Conservation (phyloP, 2,888 invertebrate species). For the Mythimna ferrago region DNA sequence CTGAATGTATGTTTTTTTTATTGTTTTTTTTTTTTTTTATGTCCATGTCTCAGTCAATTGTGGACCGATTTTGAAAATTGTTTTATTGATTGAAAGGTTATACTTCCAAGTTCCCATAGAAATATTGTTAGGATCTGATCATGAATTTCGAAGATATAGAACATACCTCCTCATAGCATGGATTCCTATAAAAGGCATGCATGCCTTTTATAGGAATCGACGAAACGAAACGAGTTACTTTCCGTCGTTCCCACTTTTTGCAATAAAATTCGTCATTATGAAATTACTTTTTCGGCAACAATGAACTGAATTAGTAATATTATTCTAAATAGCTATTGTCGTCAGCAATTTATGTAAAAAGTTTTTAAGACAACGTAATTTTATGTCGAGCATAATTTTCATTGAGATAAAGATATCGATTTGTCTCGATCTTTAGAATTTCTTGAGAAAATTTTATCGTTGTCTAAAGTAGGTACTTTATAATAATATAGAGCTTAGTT, state of each 20-base stretch:
- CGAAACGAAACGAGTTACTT: constrained; percentile 71
- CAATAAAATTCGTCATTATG: constrained; percentile 64
- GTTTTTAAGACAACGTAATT: constrained; percentile 57
- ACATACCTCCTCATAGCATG: no score
- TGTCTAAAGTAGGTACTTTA: constrained; percentile 27
- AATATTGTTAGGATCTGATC: no score
- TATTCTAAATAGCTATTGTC: constrained; percentile 63
- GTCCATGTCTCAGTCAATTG: no score
- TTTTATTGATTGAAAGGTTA: no score
- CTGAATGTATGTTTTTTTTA: no score
- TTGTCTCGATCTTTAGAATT: constrained; percentile 25
- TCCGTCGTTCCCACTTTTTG: constrained; percentile 53
- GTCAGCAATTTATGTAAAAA: constrained; percentile 52
- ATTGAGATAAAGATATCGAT: constrained; percentile 59
- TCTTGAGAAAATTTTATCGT: constrained; percentile 13
- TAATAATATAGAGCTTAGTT: constrained; percentile 10
- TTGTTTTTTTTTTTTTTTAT: no score
- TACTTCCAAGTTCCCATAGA: no score
- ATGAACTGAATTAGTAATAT: constrained; percentile 63
- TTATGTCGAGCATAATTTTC: constrained; percentile 68
- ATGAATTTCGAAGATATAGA: no score
- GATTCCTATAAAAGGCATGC: no score
- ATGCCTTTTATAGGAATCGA: no score
- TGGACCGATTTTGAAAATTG: no score
- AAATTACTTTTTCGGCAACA: constrained; percentile 59